These are phyloP conservation scores for Drosophila ficusphila DNA, from an alignment of 1,140 invertebrate genomes.

Conservation along the genomic window DNA sequence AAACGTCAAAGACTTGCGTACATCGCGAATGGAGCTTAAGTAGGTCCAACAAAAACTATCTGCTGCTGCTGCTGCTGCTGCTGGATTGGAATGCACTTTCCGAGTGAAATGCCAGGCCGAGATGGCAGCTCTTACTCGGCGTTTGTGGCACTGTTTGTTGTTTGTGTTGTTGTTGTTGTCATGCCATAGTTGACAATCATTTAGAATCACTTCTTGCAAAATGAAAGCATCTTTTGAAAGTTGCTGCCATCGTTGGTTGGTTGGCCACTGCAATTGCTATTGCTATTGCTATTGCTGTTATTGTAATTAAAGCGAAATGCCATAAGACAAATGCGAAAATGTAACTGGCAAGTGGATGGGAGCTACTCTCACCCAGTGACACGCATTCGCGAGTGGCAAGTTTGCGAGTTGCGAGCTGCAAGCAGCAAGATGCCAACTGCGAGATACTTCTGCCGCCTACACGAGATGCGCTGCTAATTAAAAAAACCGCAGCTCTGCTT, in stretches of 20 bases:
- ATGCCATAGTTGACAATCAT: slow-evolving; percentile 82
- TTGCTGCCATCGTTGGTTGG: slow-evolving; percentile 55
- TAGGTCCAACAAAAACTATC: slow-evolving; percentile 80
- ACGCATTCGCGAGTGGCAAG: slow-evolving; percentile 56
- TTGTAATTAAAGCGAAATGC: slow-evolving; percentile 81
- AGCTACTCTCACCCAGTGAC: slow-evolving; percentile 75
- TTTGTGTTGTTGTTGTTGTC: no score
- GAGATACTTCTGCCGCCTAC: slow-evolving; percentile 43
- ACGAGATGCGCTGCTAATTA: slow-evolving; percentile 61
- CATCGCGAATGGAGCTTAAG: slow-evolving; percentile 63
- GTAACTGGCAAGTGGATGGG: slow-evolving; percentile 64
- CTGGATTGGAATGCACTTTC: slow-evolving; percentile 79
- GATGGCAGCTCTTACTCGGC: slow-evolving; percentile 55
- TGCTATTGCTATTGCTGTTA: slow-evolving; percentile 50
- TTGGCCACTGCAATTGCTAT: slow-evolving; percentile 4
- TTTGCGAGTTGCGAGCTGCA: background rate
- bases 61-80: no score
- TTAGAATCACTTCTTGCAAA: slow-evolving; percentile 82
- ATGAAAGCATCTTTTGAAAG: slow-evolving; percentile 83
- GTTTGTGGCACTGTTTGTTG: slow-evolving; percentile 53
- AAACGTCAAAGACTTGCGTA: slow-evolving; percentile 61
- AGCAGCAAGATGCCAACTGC: background rate
- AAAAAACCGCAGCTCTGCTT: slow-evolving; percentile 51
- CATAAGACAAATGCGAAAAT: slow-evolving; percentile 81
- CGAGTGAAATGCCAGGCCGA: slow-evolving; percentile 79